A percentile compares a stretch with the other conserved stretches of the same genome.
phyloP scores from a whole-genome alignment of 1,140 invertebrate genomes.

The Drosophila asahinai region DNA sequence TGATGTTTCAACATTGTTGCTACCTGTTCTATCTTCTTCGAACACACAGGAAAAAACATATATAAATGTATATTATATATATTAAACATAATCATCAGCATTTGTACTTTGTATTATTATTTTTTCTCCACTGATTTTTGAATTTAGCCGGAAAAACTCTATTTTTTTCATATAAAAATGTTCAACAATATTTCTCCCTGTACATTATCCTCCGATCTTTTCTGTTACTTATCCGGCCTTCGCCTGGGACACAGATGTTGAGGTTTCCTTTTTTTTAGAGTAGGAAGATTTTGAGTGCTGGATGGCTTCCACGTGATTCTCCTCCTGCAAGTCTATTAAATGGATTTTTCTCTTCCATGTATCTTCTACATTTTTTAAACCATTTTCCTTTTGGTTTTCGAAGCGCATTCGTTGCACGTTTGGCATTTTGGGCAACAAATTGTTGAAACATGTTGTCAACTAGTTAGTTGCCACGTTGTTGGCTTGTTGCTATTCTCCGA shows the following conservation, averaged over 20 bases:
- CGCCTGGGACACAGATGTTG: constrained; percentile 11
- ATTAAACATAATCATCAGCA: too few relatives aligned
- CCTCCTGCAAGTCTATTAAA: constrained; percentile 69
- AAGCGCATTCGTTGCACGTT: constrained; percentile 68
- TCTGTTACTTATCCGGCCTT: constrained; percentile 3
- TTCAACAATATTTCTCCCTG: not conserved
- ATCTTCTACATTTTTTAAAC: not conserved
- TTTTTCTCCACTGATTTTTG: too few relatives aligned
- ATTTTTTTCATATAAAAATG: not conserved
- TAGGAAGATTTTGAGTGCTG: constrained; percentile 47
- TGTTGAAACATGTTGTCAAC: constrained; percentile 81
- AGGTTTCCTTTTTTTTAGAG: not conserved
- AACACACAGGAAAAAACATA: constrained; percentile 18
- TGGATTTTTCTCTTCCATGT: constrained; percentile 13
- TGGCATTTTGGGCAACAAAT: constrained; percentile 78
- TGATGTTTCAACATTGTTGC: constrained; percentile 64
- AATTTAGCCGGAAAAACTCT: not conserved
- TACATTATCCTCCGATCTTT: not conserved
- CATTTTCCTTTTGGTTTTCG: constrained; percentile 16
- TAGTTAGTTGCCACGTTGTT: constrained; percentile 70
- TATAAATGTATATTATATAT: not conserved
- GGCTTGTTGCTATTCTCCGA: constrained; percentile 3
- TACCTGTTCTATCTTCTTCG: constrained; percentile 30
- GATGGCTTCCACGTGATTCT: constrained; percentile 77
- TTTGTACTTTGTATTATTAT: too few relatives aligned